Base-by-base conservation (phyloP, 2,797 vertebrate genomes). In the Aulostomus chinensis region DNA sequence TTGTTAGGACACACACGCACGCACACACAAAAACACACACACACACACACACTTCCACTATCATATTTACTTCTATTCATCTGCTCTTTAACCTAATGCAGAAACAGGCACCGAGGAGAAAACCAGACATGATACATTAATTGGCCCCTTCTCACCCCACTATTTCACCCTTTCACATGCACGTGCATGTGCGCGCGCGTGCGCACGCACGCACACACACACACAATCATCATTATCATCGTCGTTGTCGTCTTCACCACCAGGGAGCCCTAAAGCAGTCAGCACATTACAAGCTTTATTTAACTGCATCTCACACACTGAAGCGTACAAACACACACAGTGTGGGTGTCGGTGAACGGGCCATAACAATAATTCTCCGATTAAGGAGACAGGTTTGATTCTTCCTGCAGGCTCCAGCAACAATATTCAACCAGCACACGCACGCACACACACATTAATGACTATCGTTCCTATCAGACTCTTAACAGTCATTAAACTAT, bases 51-150 rank as follows among this genome's bases (percentile, higher is more conserved):
- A 49, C 76, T 83, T 90, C 87, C 88, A 90, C 87, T 89, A 87
- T 91, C 45, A 64, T 80, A 88, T 91, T 92, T 91, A 87, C 86
- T 81, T 80, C 93, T 90, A 95, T 95, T 96, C 93, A 95, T 95
- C 94, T 95, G 90, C 84, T 92, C 90, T 91, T 91, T 94, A 95
- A 94, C 90, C 92, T 29, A 35, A 62, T 47, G 56, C 65, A 88
- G 84, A 83, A 81, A 86, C 76, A 83, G 88, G 51, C 41, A 38
- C 35, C 0, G 13, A 91, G 89, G 81, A 72, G 45, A 35, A 70
- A 72, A 76, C 53, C 72, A 62, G 63, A 80, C 11, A 12, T 46
- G 66, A 63, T 73, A 77, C 70, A 82, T 83, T 79, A 80, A 81
- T 82, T 65, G 72, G 61, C 56, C 58, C 66, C 58, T 80, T 70